Conservation (phyloP, 1,140 invertebrate species). For the Bombus haemorrhoidalis region DNA sequence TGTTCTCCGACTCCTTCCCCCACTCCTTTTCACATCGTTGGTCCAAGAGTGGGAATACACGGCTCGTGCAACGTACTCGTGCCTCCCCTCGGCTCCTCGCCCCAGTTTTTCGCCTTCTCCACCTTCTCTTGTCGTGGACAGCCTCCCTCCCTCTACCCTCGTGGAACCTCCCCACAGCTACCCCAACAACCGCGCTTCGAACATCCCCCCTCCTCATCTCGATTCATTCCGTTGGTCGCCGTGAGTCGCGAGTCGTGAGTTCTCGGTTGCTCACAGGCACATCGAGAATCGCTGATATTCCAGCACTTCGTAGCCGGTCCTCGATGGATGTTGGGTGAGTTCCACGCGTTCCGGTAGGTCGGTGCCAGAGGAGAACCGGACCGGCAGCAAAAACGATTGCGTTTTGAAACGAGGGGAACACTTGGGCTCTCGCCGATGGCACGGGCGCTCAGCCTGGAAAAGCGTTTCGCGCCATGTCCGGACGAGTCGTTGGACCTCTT, state of each 20-base stretch:
- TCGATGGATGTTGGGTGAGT: slow-evolving; percentile 52
- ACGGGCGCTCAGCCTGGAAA: neutral
- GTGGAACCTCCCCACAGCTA: neutral
- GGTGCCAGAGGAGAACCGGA: slow-evolving; percentile 64
- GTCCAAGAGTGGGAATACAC: neutral
- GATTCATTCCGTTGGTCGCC: neutral
- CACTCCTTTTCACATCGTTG: neutral
- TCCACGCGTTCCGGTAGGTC: slow-evolving; percentile 67
- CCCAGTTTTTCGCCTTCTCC: neutral
- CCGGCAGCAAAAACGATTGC: slow-evolving; percentile 61
- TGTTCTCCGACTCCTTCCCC: slow-evolving; percentile 55
- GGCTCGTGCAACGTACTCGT: neutral
- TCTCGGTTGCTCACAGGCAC: slow-evolving; percentile 1
- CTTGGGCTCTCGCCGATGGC: neutral
- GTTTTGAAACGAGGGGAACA: slow-evolving; percentile 56
- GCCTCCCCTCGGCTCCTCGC: neutral
- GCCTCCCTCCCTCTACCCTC: neutral
- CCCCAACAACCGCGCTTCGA: no score
- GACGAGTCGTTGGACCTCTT: neutral
- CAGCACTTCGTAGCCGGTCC: slow-evolving; percentile 58
- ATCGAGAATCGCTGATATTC: slow-evolving; percentile 34
- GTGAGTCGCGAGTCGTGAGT: neutral
- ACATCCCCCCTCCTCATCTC: neutral
- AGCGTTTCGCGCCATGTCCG: neutral
- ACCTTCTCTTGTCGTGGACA: neutral